Conservation (phyloP, 2,888 invertebrate genomes). For the Abscondita cerata region DNA sequence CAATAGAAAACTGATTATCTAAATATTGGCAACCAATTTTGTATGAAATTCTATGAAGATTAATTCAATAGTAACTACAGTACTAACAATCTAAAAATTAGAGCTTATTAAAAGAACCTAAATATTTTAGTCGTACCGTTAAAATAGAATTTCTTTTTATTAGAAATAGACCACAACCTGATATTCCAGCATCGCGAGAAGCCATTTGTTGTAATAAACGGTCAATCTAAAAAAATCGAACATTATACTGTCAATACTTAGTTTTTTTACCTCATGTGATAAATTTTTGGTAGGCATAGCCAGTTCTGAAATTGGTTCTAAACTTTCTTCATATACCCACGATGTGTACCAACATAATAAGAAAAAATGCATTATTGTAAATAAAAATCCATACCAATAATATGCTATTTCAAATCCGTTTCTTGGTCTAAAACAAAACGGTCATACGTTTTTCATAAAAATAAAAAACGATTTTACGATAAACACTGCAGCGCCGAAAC, state of each 20-base stretch:
- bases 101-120: slow-evolving; percentile 4
- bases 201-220: slow-evolving; percentile 29
- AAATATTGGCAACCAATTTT: slow-evolving; percentile 13
- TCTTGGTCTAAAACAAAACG: slow-evolving; percentile 15
- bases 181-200: slow-evolving; percentile 18
- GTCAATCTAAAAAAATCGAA: slow-evolving; percentile 25
- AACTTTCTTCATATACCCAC: slow-evolving; percentile 34
- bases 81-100: slow-evolving; percentile 23
- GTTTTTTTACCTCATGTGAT: slow-evolving; percentile 30
- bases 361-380: slow-evolving; percentile 27
- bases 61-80: slow-evolving; percentile 29
- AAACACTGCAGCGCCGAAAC: slow-evolving; percentile 23
- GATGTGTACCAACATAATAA: slow-evolving; percentile 29
- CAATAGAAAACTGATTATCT: no score
- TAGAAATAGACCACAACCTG: slow-evolving; percentile 27
- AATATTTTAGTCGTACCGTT: slow-evolving; percentile 19
- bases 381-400: slow-evolving; percentile 20
- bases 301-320: slow-evolving; percentile 21
- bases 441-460: no score
- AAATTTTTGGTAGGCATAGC: slow-evolving; percentile 21
- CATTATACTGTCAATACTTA: no score
- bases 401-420: slow-evolving; percentile 18
- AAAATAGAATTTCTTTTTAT: slow-evolving; percentile 24
- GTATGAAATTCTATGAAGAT: slow-evolving; percentile 31
- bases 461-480: slow-evolving; percentile 17